phyloP scores from a whole-genome alignment of 2,888 invertebrate genomes.

The Nebria salina region DNA sequence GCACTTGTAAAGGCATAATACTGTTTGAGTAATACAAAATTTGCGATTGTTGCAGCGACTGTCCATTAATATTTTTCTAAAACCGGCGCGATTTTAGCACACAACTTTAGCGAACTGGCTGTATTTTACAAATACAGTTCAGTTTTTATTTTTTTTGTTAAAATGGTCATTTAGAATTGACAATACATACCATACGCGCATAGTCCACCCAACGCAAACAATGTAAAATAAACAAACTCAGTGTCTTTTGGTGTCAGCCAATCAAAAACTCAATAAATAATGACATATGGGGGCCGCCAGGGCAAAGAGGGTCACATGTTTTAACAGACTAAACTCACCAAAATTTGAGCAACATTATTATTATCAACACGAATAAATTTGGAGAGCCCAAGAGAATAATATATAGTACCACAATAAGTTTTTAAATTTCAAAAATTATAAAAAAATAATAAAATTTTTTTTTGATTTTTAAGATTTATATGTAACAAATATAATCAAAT shows the following conservation, averaged over 20 bases:
- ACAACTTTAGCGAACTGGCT: constrained; percentile 61
- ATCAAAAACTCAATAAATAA: constrained; percentile 36
- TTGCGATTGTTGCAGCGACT: background rate
- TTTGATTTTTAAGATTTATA: no score
- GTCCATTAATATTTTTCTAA: constrained; percentile 59
- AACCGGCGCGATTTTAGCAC: constrained; percentile 61
- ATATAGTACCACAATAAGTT: background rate
- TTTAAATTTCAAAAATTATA: no score
- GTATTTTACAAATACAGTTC: constrained; percentile 36
- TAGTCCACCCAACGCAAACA: constrained; percentile 63
- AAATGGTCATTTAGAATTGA: constrained; percentile 47
- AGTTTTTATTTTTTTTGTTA: constrained; percentile 21
- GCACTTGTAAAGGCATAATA: constrained; percentile 38
- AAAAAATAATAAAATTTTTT: no score
- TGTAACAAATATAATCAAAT: no score
- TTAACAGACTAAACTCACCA: constrained; percentile 3
- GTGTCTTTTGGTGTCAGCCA: constrained; percentile 60
- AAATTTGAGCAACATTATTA: constrained; percentile 9
- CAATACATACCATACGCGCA: constrained; percentile 64
- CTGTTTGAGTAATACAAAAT: constrained; percentile 19
- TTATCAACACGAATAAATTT: constrained; percentile 7
- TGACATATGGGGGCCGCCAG: constrained; percentile 5
- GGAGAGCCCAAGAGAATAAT: background rate
- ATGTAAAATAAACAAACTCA: constrained; percentile 63
- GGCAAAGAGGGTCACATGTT: background rate